Evolutionary conservation across 2,113 vertebrate species (phyloP).

Genomic region (Tetrax tetrax): DNA sequence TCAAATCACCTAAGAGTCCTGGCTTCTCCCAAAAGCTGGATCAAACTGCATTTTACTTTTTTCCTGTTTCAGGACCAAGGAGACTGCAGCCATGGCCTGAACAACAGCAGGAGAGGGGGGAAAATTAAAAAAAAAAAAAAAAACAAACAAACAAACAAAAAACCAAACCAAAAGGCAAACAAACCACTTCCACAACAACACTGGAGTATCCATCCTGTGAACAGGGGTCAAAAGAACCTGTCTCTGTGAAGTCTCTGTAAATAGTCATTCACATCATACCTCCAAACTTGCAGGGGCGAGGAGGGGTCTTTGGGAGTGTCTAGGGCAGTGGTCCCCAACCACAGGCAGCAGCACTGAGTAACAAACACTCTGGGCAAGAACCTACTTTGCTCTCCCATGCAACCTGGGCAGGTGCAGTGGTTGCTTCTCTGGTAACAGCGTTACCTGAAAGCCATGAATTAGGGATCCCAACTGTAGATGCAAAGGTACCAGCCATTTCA

Average conservation of each 20-base stretch:
- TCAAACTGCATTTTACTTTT: neutral
- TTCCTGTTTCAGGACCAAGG: too few species aligned
- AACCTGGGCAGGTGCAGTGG: neutral
- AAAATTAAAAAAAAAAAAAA: too few species aligned
- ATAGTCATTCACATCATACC: neutral
- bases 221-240: neutral
- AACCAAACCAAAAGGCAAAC: too few species aligned
- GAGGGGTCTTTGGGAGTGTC: neutral
- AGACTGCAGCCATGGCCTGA: neutral
- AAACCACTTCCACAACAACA: rapidly evolving
- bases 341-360: neutral
- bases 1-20: neutral
- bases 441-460: neutral
- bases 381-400: neutral
- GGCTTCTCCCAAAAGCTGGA: neutral
- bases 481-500: neutral
- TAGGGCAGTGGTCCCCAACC: neutral
- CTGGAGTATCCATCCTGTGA: neutral
- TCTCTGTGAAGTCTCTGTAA: neutral
- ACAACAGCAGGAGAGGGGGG: neutral
- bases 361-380: neutral
- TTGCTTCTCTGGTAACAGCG: neutral
- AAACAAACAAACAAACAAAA: neutral
- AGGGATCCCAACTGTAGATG: neutral
- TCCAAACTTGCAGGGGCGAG: neutral